Base-by-base conservation (phyloP, 2,113 vertebrate genomes). In the human (Homo sapiens) region DNA sequence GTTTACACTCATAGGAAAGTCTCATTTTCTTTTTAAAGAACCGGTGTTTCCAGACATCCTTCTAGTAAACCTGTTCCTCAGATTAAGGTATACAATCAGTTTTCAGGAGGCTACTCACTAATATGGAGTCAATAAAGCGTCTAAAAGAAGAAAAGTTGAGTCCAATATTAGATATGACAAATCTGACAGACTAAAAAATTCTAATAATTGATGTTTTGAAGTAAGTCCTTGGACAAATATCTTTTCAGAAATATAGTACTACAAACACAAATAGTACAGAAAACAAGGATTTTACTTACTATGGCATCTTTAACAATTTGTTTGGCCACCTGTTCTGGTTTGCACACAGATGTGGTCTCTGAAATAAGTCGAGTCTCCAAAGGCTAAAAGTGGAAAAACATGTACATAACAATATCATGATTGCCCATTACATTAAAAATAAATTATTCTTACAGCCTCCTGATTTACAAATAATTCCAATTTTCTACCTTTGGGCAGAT, bases 361-460 rank as follows among this genome's bases (percentile, higher is more conserved):
- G 99, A 99, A 98, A 99, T 99, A 52, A 99, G 98, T 96, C 98
- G 99, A 3, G 99, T 99, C 98, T 99, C 99, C 73, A 99, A 98
- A 89, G 99, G 99, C 99, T 99, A 83, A 64, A 98, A 30, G 55
- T 83, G 68, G 0, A 85, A 94, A 57, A 57, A 97, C 95, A 98
- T 43, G 96, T 22, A 82, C 2, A 3, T 50, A 38, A 75, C 9
- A 97, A 22, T 81, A 93, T n/a, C 30, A 1, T 85, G 14, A 84
- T 13, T n/a, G 5, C 6, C 55, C 93, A 93, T 96, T 93, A 72
- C 43, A 92, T 6, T 87, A 68, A 94, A 66, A 93, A 11, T 76
- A 12, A 79, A 0, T 32, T 22, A 70, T 64, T 86, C 48, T 87
- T 64, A 76, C 3, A 16, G 73, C 3, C 48, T 30, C 50, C 40